Percentiles rank a stretch among this genome's conserved stretches.
Evolutionary conservation across 92 coral and sea anemone genomes (phyloP).

Genomic region (Heliopora coerulea): DNA sequence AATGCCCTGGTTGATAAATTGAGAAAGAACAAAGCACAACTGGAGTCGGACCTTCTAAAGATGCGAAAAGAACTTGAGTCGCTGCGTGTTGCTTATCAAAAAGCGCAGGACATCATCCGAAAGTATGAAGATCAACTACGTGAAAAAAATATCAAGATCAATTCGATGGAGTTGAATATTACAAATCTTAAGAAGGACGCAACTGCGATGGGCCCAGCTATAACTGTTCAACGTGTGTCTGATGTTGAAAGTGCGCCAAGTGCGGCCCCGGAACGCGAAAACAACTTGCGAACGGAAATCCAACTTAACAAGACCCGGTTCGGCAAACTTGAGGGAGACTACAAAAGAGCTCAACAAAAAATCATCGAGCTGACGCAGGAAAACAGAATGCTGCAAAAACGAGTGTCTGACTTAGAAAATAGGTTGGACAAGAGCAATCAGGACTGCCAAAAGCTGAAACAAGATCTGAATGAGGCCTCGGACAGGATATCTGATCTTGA

Average conservation of each 20-base stretch:
- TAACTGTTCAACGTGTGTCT: constrained; percentile 67
- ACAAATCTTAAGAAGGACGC: constrained; percentile 60
- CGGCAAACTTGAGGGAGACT: constrained; percentile 54
- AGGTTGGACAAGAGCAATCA: constrained; percentile 48
- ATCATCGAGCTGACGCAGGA: constrained; percentile 64
- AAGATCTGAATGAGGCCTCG: constrained; percentile 53
- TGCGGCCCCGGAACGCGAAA: constrained; percentile 79
- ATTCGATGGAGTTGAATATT: constrained; percentile 80
- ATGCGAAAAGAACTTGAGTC: constrained; percentile 58
- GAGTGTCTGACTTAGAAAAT: constrained; percentile 51
- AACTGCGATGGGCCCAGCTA: constrained; percentile 49
- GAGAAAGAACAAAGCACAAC: constrained; percentile 56
- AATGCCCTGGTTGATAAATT: constrained; percentile 50
- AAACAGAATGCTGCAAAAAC: constrained; percentile 53
- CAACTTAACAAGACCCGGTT: constrained; percentile 58
- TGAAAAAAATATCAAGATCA: constrained; percentile 59
- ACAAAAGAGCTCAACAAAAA: constrained; percentile 61
- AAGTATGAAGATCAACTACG: constrained; percentile 70
- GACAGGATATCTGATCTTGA: constrained; percentile 72
- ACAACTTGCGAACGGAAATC: constrained; percentile 64
- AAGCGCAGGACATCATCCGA: constrained; percentile 56
- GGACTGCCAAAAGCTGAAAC: constrained; percentile 60
- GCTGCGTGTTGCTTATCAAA: constrained; percentile 50
- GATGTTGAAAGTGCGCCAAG: constrained; percentile 70
- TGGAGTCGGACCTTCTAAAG: constrained; percentile 60